These are phyloP conservation scores for Ochropleura plecta DNA, from an alignment of 2,888 invertebrate genomes.

Conservation along the genomic window DNA sequence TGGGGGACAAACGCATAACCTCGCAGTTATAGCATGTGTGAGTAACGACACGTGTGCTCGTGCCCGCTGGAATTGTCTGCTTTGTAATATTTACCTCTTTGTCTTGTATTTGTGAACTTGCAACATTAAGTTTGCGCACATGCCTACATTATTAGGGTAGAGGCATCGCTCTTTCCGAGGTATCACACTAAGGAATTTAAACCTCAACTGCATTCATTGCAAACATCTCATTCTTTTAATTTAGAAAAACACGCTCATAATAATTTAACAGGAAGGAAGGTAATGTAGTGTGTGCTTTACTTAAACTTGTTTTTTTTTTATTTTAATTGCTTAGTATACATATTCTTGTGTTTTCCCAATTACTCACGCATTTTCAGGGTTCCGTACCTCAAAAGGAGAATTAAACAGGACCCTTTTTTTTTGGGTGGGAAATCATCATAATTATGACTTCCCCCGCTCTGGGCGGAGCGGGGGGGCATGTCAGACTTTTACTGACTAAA, in stretches of 20 bases:
- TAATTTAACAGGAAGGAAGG: conserved; percentile 66
- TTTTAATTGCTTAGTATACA: too few relatives aligned
- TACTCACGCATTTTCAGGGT: neutral
- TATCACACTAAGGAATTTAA: conserved; percentile 50
- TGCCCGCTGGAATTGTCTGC: conserved; percentile 42
- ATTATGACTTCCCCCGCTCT: too few relatives aligned
- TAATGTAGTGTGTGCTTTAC: neutral
- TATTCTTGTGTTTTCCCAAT: neutral
- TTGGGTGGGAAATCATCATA: too few relatives aligned
- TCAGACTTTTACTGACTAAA: too few relatives aligned
- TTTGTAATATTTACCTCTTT: conserved; percentile 32
- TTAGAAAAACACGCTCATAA: conserved; percentile 67
- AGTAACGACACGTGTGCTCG: conserved; percentile 52
- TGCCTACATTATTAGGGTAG: conserved; percentile 34
- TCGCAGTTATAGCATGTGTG: conserved; percentile 46
- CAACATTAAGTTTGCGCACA: conserved; percentile 34
- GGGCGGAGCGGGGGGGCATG: too few relatives aligned
- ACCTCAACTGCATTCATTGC: conserved; percentile 53
- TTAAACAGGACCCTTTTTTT: too few relatives aligned
- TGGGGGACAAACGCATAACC: conserved; percentile 34
- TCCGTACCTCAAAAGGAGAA: too few relatives aligned
- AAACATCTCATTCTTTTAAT: conserved; percentile 56
- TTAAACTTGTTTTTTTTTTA: neutral
- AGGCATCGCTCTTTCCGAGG: conserved; percentile 31
- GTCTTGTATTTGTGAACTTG: conserved; percentile 23